Conservation (phyloP, 2,113 vertebrate genomes). For the Myodes glareolus region DNA sequence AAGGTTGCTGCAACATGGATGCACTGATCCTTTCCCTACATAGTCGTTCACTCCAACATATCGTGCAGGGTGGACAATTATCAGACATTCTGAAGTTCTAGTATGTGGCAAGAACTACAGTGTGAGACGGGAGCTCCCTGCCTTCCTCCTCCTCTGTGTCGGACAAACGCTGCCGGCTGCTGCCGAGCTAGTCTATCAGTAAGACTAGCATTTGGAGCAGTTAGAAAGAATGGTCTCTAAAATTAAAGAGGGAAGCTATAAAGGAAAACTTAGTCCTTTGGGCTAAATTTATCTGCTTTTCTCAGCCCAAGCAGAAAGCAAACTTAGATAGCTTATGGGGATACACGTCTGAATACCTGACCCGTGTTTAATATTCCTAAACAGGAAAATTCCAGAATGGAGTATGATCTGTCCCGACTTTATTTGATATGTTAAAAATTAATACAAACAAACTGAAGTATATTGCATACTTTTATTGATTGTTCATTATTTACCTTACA, state of each 20-base stretch:
- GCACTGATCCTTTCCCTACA: background rate
- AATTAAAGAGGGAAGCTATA: background rate
- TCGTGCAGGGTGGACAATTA: background rate
- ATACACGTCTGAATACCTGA: background rate
- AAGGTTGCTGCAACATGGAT: background rate
- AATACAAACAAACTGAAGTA: background rate
- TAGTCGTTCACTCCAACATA: background rate
- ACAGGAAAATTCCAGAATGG: background rate
- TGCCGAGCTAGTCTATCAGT: background rate
- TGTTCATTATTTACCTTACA: background rate
- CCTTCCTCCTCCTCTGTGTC: background rate
- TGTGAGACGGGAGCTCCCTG: too few relatives aligned
- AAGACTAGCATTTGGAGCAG: background rate
- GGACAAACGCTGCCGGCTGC: background rate
- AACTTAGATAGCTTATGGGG: background rate
- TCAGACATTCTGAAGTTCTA: background rate
- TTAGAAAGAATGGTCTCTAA: background rate
- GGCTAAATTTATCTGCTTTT: background rate
- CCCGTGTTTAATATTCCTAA: background rate
- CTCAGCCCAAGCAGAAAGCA: background rate
- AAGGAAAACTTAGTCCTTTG: background rate
- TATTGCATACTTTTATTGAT: background rate
- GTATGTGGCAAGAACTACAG: background rate
- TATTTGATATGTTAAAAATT: background rate
- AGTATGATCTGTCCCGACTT: background rate